These are phyloP conservation scores for Indri indri DNA, from an alignment of 2,113 vertebrate species.

Conservation along the genomic window DNA sequence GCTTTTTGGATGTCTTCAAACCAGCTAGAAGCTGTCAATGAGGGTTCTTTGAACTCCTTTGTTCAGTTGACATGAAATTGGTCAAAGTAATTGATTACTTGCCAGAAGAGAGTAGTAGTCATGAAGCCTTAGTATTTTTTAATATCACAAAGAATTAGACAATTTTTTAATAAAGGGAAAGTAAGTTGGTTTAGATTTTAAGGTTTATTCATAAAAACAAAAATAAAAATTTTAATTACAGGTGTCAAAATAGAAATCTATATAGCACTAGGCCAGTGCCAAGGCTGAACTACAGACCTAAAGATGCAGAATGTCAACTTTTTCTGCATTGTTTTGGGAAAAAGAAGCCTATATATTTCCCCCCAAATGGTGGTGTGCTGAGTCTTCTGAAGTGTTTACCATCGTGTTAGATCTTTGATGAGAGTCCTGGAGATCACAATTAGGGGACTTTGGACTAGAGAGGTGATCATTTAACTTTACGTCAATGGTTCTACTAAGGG, in stretches of 20 bases:
- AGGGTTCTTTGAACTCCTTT: neutral
- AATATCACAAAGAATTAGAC: neutral
- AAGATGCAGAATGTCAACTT: neutral
- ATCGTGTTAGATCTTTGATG: neutral
- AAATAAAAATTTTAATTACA: neutral
- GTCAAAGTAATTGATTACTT: neutral
- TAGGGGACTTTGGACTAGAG: neutral
- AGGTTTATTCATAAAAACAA: conserved; percentile 7
- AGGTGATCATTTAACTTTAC: neutral
- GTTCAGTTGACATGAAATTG: conserved; percentile 32
- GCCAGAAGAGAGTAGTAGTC: neutral
- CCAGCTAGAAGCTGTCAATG: neutral
- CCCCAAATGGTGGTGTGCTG: neutral
- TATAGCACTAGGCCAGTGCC: neutral
- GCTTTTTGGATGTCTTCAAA: neutral
- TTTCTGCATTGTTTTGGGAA: neutral
- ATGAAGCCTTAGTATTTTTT: neutral
- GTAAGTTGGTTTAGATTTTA: conserved; percentile 32
- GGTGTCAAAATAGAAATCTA: conserved; percentile 1
- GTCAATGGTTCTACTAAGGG: neutral
- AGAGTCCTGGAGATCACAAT: neutral
- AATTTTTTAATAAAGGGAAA: conserved; percentile 20
- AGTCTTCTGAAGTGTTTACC: neutral
- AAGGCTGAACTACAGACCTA: neutral
- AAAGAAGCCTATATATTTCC: neutral